Evolutionary conservation across 2,888 invertebrate genomes (phyloP).

Genomic region (Euplexia lucipara): DNA sequence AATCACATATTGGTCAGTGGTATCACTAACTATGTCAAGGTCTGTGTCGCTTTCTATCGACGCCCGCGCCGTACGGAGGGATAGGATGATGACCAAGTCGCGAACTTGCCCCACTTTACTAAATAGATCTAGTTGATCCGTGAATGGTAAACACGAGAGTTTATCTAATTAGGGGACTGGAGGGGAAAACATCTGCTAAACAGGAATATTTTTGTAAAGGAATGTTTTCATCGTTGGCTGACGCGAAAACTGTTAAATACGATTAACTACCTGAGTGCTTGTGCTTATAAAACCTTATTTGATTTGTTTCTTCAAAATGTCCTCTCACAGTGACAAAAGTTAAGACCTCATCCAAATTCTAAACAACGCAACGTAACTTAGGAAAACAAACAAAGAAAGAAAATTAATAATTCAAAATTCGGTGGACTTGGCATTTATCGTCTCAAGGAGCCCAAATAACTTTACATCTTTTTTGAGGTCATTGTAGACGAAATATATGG

Average conservation of each 20-base stretch:
- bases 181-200: constrained; percentile 8
- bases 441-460: constrained; percentile 45
- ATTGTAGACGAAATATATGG: constrained; percentile 37
- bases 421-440: constrained; percentile 53
- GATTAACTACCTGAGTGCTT: neutral
- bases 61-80: constrained; percentile 16
- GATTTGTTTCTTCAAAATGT: no score
- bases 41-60: constrained; percentile 59
- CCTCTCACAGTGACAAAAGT: neutral
- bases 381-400: neutral
- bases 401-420: constrained; percentile 17
- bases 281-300: no score
- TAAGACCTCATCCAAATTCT: neutral
- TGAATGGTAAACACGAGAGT: constrained; percentile 12
- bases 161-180: constrained; percentile 16
- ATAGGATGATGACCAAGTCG: constrained; percentile 20
- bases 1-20: constrained; percentile 34
- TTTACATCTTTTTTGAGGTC: constrained; percentile 41
- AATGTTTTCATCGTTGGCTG: constrained; percentile 7
- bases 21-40: constrained; percentile 58
- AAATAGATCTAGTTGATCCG: constrained; percentile 21
- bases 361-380: neutral
- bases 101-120: constrained; percentile 47
- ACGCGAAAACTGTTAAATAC: neutral
- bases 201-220: neutral